Evolutionary conservation across 1,140 invertebrate species (phyloP).

Genomic region (Zaprionus ornatus): DNA sequence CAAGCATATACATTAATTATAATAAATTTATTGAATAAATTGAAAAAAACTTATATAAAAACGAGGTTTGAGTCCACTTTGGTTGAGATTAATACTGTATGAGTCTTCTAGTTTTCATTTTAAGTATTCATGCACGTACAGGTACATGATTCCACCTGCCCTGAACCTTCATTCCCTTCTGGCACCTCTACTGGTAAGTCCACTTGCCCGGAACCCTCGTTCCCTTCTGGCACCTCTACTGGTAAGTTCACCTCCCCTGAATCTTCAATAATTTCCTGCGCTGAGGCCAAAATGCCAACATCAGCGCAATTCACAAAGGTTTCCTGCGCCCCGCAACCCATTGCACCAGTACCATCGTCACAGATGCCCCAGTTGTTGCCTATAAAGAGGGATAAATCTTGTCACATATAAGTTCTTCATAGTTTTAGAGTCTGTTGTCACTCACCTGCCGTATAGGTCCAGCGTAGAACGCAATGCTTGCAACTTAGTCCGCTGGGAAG

Average conservation of each 20-base stretch:
- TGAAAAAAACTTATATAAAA: conserved; percentile 53
- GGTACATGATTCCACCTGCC: no score
- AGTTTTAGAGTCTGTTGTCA: neutral
- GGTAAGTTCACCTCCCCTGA: conserved; percentile 37
- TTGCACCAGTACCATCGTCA: conserved; percentile 70
- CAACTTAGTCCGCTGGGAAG: conserved; percentile 71
- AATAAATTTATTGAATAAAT: conserved; percentile 43
- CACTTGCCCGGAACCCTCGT: neutral
- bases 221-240: conserved; percentile 33
- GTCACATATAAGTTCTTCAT: neutral
- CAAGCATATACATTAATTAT: conserved; percentile 37
- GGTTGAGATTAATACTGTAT: conserved; percentile 38
- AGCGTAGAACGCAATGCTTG: conserved; percentile 84
- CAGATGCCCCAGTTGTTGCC: conserved; percentile 85
- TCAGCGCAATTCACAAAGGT: conserved; percentile 88
- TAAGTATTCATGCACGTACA: neutral
- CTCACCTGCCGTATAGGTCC: conserved; percentile 79
- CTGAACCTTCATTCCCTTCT: neutral
- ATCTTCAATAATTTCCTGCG: conserved; percentile 21
- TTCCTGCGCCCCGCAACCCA: conserved; percentile 88
- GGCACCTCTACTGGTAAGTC: conserved; percentile 47
- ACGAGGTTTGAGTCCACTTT: conserved; percentile 45
- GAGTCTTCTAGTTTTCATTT: neutral
- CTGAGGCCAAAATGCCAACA: conserved; percentile 84
- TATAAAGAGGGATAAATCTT: neutral